Evolutionary conservation across 1,140 invertebrate genomes (phyloP).

Genomic region (Coelopa frigida): DNA sequence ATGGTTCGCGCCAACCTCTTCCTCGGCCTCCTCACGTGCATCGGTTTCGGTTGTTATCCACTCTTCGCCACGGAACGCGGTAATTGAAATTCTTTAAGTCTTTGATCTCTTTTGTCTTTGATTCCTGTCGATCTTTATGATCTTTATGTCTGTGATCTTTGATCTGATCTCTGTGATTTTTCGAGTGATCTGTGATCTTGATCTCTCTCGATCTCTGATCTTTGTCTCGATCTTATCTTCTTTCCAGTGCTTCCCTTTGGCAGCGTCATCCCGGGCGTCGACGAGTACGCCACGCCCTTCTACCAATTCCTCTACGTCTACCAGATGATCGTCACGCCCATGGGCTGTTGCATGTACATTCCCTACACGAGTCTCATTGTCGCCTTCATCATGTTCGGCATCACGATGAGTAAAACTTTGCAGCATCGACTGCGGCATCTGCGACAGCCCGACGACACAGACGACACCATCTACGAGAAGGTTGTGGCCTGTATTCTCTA

Average conservation of each 20-base stretch:
- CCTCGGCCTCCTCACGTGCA: constrained; percentile 32
- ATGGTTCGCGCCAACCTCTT: constrained; percentile 37
- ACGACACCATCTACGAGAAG: constrained; percentile 16
- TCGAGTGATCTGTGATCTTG: neutral
- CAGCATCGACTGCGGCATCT: constrained; percentile 27
- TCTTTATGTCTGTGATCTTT: constrained; percentile 1
- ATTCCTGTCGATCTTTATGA: neutral
- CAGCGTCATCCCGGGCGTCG: constrained; percentile 29
- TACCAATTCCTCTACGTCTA: constrained; percentile 35
- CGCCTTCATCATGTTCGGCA: constrained; percentile 35
- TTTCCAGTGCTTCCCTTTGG: constrained; percentile 33
- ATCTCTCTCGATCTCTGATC: neutral
- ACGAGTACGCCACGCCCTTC: constrained; percentile 31
- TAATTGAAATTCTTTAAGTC: too few relatives aligned
- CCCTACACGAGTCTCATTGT: constrained; percentile 35
- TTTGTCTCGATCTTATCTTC: neutral
- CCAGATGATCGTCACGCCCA: constrained; percentile 34
- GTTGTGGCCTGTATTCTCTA: constrained; percentile 33
- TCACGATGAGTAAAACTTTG: constrained; percentile 30
- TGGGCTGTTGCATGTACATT: constrained; percentile 41
- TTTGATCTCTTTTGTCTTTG: too few relatives aligned
- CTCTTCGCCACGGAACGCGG: constrained; percentile 28
- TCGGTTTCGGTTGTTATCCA: constrained; percentile 35
- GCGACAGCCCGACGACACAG: constrained; percentile 9
- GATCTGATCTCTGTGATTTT: neutral